Conservation (phyloP, 2,113 vertebrate genomes). For the Oryzias melastigma region DNA sequence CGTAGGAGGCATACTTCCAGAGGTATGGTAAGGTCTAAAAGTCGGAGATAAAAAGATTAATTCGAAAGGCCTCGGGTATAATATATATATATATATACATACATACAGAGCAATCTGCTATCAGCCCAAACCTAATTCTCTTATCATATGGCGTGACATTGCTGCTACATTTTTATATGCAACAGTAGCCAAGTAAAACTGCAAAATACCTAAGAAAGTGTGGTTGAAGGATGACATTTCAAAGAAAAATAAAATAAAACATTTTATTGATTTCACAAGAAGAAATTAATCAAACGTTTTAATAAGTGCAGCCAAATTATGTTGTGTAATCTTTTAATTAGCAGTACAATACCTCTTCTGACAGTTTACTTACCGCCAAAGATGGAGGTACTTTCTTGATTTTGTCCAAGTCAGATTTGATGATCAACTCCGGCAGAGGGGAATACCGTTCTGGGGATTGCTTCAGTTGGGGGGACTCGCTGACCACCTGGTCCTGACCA, state of each 20-base stretch:
- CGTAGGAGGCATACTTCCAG: neutral
- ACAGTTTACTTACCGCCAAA: slow-evolving; percentile 81
- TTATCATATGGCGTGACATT: no score
- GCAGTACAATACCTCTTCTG: neutral
- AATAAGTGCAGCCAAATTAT: no score
- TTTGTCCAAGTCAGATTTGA: slow-evolving; percentile 79
- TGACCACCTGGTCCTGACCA: slow-evolving; percentile 87
- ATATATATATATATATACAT: no score
- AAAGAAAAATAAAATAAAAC: no score
- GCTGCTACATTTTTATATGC: no score
- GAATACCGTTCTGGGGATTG: slow-evolving; percentile 77
- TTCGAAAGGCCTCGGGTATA: no score
- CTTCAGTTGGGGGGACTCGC: slow-evolving; percentile 87
- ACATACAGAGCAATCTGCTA: no score
- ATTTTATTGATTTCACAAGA: no score
- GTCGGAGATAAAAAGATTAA: neutral
- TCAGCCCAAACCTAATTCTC: neutral
- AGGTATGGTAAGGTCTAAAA: neutral
- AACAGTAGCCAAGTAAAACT: no score
- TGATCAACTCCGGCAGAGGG: slow-evolving; percentile 74
- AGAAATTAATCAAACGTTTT: no score
- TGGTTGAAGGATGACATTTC: no score
- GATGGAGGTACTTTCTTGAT: slow-evolving; percentile 79
- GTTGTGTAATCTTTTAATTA: neutral
- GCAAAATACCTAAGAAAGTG: no score